Evolutionary conservation across 2,113 vertebrate species (phyloP).

Genomic region (Calyptommatus sinebrachiatus): DNA sequence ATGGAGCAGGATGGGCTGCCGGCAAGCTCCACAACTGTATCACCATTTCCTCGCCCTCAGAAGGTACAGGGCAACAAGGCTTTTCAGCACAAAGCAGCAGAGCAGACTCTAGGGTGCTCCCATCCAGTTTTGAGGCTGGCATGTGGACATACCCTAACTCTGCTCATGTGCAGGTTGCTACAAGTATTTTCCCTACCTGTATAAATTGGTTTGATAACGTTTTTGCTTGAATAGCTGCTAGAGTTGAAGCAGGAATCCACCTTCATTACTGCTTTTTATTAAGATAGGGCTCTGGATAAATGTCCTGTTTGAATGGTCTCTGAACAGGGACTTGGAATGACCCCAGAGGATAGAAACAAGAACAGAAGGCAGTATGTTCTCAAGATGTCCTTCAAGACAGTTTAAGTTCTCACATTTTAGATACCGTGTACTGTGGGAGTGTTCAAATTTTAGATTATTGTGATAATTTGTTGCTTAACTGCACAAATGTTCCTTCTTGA

Average conservation of each 20-base stretch:
- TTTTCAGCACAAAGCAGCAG: no score
- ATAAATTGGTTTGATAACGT: constrained; percentile 1
- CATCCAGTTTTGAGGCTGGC: no score
- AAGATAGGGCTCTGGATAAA: neutral
- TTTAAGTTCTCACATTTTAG: neutral
- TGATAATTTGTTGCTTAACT: no score
- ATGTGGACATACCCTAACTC: no score
- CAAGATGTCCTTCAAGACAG: neutral
- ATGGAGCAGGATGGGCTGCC: no score
- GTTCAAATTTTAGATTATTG: no score
- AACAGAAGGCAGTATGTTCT: neutral
- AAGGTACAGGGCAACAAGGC: no score
- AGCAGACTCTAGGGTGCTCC: no score
- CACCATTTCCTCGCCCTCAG: no score
- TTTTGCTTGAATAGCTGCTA: neutral
- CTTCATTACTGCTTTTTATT: neutral
- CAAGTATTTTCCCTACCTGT: neutral
- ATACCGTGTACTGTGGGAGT: neutral
- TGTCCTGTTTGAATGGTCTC: neutral
- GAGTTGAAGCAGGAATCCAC: neutral
- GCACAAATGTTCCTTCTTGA: no score
- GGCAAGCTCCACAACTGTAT: no score
- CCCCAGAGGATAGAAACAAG: neutral
- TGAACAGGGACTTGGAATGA: constrained; percentile 18
- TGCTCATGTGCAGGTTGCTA: neutral